These are phyloP conservation scores for Linnaemya vulpina DNA, from an alignment of 2,888 invertebrate species.

Conservation along the genomic window DNA sequence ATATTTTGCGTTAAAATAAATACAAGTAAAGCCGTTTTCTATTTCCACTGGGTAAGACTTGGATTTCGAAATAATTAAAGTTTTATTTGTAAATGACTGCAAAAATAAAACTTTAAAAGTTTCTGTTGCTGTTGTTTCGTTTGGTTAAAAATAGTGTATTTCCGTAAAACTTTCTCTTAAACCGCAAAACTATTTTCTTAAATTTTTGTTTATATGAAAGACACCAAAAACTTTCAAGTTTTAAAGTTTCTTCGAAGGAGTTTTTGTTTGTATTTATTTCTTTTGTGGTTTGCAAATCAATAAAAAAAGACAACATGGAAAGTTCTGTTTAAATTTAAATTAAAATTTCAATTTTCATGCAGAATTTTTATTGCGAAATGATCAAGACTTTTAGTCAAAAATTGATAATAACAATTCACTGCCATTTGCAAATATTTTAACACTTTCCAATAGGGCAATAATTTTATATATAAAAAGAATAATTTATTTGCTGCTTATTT, in stretches of 20 bases:
- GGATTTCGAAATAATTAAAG: not conserved
- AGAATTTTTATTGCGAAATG: too few relatives aligned
- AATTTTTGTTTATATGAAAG: not conserved
- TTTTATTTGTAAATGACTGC: not conserved
- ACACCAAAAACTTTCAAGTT: not conserved
- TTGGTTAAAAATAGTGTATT: not conserved
- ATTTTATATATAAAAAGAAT: too few relatives aligned
- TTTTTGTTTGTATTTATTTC: not conserved
- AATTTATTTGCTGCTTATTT: too few relatives aligned
- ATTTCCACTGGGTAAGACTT: not conserved
- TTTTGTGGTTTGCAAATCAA: constrained; percentile 13
- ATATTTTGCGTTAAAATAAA: not conserved
- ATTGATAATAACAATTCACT: too few relatives aligned
- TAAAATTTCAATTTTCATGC: too few relatives aligned
- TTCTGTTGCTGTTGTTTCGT: not conserved
- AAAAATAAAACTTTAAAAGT: not conserved
- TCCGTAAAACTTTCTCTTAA: not conserved
- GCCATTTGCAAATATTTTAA: too few relatives aligned
- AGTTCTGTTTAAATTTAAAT: too few relatives aligned
- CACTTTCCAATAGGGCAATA: too few relatives aligned
- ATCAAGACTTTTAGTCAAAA: too few relatives aligned
- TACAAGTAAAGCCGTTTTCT: too few relatives aligned
- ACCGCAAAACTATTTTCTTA: not conserved
- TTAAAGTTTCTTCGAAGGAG: not conserved
- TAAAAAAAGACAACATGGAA: not conserved